phyloP scores from a whole-genome alignment of 2,888 invertebrate species.

The Petrophora chlorosata region DNA sequence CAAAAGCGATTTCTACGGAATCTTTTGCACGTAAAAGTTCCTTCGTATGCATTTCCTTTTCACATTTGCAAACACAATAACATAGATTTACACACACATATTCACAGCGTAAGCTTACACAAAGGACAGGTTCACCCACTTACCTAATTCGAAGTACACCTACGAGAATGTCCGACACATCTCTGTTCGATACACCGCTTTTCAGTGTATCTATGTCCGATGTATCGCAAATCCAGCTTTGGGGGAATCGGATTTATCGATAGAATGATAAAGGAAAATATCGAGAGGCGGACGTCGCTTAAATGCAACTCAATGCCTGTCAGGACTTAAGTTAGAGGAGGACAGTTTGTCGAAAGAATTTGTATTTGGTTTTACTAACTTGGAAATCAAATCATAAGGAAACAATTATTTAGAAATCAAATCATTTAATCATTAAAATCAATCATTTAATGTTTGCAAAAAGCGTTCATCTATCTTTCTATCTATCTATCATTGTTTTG shows the following conservation, averaged over 20 bases:
- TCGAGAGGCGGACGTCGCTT: background rate
- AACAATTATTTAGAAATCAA: no score
- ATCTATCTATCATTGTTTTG: no score
- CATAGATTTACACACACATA: conserved; percentile 16
- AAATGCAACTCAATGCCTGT: conserved; percentile 35
- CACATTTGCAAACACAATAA: conserved; percentile 41
- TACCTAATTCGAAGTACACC: conserved; percentile 40
- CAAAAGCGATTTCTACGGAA: background rate
- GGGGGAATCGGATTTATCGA: conserved; percentile 8
- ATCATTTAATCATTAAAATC: no score
- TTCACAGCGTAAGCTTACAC: conserved; percentile 45
- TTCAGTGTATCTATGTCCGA: no score
- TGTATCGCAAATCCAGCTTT: conserved; percentile 19
- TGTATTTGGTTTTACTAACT: no score
- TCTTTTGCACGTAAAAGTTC: no score
- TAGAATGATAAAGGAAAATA: background rate
- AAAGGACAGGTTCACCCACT: conserved; percentile 57
- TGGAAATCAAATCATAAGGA: no score
- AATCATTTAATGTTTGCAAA: no score
- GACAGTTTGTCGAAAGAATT: no score
- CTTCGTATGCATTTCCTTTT: background rate
- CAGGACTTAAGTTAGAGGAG: background rate
- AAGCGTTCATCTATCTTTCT: no score
- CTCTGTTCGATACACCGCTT: background rate
- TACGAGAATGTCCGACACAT: background rate